Base-by-base conservation (phyloP, 2,113 vertebrate species). In the Steatornis caripensis region DNA sequence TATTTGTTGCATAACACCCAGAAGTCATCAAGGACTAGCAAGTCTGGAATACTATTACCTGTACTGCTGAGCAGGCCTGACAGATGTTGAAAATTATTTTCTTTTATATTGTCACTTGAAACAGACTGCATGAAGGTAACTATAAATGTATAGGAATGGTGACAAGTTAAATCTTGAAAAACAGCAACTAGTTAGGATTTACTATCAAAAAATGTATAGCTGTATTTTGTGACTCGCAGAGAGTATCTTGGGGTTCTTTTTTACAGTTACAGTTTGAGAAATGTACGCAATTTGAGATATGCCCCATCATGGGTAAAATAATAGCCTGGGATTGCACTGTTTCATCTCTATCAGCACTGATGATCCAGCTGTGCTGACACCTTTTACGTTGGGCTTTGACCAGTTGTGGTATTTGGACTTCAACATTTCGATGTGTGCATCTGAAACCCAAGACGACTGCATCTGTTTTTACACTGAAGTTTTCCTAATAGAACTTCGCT, bases 361-460 rank as follows among this genome's bases (percentile, higher is more conserved):
- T 89, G 41, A 78, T 75, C 11, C 9, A 57, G 2, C 23, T 43
- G 13, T 57, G 10, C 39, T 75, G 49, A 15, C 32, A 19, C 1
- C 37, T 51, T 66, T 54, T 32, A 19, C 0, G 0, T 0, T 32
- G 39, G 7, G 2, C 10, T 80, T 60, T 9, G 15, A 53, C 51
- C 26, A 21, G 4, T 45, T 72, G 17, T 32, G 32, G 12, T 19
- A 46, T 48, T 70, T 5, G 1, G 15, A 39, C 10, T 80, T 83
- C 18, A 46, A 4, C 12, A 10, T 37, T 78, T 75, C 46, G 29
- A 3, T 30, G 5, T 27, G 4, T 58, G 15, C 18, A 15, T 71
- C 14, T 85, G 5, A 53, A 51, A 62, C 46, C 10, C 5, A 53
- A 46, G 14, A 88, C 39, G 24, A 49, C 26, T 20, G 6, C 23